Evolutionary conservation across 2,797 vertebrate species (phyloP).

Genomic region (Avahi laniger): DNA sequence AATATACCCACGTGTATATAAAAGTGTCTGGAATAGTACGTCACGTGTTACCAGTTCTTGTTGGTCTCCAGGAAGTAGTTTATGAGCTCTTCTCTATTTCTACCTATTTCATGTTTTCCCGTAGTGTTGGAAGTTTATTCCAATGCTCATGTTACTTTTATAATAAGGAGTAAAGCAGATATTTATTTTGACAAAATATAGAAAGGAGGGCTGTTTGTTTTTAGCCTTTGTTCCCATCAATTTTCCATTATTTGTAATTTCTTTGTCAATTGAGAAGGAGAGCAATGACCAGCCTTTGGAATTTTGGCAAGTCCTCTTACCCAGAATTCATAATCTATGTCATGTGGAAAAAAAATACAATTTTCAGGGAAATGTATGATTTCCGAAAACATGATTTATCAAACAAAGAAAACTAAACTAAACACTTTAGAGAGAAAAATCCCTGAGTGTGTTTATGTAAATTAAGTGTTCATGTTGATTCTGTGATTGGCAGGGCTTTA

Average conservation of each 20-base stretch:
- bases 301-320: not conserved
- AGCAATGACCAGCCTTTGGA: not conserved
- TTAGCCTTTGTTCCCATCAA: slow-evolving; percentile 4
- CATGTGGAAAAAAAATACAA: not conserved
- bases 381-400: slow-evolving; percentile 8
- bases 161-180: not conserved
- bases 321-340: not conserved
- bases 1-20: not conserved
- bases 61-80: not conserved
- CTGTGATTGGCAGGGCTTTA: not conserved
- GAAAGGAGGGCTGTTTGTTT: not conserved
- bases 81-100: not conserved
- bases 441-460: not conserved
- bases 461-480: not conserved
- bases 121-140: not conserved
- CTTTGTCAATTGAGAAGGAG: not conserved
- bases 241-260: slow-evolving; percentile 32
- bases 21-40: not conserved
- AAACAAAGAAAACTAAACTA: not conserved
- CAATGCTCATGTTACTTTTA: not conserved
- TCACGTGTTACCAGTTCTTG: not conserved
- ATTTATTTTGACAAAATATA: slow-evolving; percentile 3
- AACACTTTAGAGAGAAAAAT: not conserved
- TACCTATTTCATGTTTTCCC: not conserved
- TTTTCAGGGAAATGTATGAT: not conserved